Base-by-base conservation (phyloP, 2,888 invertebrate genomes). In the Drosophila koepferae region DNA sequence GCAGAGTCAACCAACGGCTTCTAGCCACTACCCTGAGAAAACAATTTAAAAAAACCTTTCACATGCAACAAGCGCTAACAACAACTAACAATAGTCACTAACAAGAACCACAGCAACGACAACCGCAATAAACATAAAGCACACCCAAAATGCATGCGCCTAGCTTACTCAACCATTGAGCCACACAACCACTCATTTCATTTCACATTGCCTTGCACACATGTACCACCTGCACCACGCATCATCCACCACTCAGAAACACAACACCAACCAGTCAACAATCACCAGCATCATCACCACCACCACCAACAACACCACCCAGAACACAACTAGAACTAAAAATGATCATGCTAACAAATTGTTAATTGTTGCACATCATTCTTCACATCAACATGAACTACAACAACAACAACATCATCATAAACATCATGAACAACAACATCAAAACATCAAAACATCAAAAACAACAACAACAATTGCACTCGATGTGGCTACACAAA, bases 311-410 rank as follows among this genome's bases (percentile, higher is more conserved):
- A 72, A 8, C 74, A 73, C 43, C 65, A 73, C 20, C 56, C 81
- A 64, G 54, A 78, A 58, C 71, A 75, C 61, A 67, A 79, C 61
- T 75, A 77, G 77, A 89, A 81, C 86, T 77, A 86, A 87, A 69
- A 74, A 87, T 85, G 88, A 84, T 90, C 75, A 86, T 91, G 89
- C 86, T 86, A 86, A 89, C 90, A 86, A 86, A 82, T 55, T 86
- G 84, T 85, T 92, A 89, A 91, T 91, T 87, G 90, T 91, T 84
- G 86, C 91, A 84, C 91, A 92, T 90, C 91, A 92, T 90, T 89
- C 89, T 86, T 85, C 90, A 86, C 79, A 86, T 86, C 81, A 89
- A 81, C 82, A 85, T 75, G 85, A 90, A 75, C 82, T 82, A 65
- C 82, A 79, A 74, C 86, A 79, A 65, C 83, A 70, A 61, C 72